These are phyloP conservation scores for Campoplex capitator DNA, from an alignment of 2,888 invertebrate genomes.

Conservation along the genomic window DNA sequence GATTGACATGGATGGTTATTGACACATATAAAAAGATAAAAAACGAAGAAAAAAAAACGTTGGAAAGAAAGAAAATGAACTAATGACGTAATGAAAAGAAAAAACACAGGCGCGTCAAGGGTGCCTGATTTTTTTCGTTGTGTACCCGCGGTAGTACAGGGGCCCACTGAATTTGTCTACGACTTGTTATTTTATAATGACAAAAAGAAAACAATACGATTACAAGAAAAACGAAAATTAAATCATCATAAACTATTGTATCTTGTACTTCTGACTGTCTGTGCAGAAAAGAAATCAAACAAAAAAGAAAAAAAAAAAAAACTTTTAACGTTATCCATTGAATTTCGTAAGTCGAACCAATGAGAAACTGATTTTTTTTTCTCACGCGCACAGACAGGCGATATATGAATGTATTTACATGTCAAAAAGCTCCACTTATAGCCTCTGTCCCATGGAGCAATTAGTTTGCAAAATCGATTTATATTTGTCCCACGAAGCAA, in stretches of 20 bases:
- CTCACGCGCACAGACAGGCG: constrained; percentile 53
- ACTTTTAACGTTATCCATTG: constrained; percentile 55
- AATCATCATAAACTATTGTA: constrained; percentile 66
- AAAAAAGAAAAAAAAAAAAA: constrained; percentile 27
- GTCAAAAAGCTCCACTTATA: constrained; percentile 64
- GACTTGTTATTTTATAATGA: constrained; percentile 68
- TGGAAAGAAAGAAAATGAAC: constrained; percentile 56
- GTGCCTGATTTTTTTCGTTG: constrained; percentile 77
- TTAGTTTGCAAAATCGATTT: constrained; percentile 59
- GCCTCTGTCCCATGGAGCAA: constrained; percentile 62
- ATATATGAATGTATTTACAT: constrained; percentile 66
- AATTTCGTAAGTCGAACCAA: constrained; percentile 61
- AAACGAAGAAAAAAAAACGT: constrained; percentile 49
- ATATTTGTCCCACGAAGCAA: constrained; percentile 55
- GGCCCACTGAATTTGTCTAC: constrained; percentile 80
- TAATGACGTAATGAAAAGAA: constrained; percentile 59
- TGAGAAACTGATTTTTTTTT: constrained; percentile 55
- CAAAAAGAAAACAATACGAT: constrained; percentile 48
- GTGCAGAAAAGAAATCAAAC: constrained; percentile 40
- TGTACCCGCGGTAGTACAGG: constrained; percentile 78
- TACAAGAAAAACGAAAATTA: constrained; percentile 51
- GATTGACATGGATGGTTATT: constrained; percentile 53
- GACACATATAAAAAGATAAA: constrained; percentile 63
- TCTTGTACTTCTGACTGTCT: constrained; percentile 68
- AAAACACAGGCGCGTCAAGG: constrained; percentile 66